Evolutionary conservation across 2,888 invertebrate genomes (phyloP), one percentile per base, ranked within the genome.

Genomic region (Tromatobia lineatoria): DNA sequence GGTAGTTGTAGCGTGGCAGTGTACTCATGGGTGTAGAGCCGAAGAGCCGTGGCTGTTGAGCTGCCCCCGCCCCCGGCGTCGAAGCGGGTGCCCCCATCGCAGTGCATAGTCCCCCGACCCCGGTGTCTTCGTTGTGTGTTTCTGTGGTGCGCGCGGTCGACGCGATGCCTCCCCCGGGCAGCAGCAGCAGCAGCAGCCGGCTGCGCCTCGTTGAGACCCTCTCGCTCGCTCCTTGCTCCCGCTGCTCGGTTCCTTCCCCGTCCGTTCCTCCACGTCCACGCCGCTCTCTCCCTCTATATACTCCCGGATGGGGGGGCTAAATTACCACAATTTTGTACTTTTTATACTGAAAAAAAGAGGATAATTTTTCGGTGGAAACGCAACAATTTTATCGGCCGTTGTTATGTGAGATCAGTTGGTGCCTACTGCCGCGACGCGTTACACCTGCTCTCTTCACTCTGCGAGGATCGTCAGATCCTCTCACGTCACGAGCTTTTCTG

Each of bases 241-340:
- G 29, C 66, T 15, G 29, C 64, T 69, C 23, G 74, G 57, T 54
- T 64, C 64, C 69, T 59, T 77, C 64, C 77, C 74, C 74, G 52
- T 52, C 73, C 70, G 74, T 52, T 71, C 64, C 71, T 57, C 82
- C 78, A 59, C 67, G 75, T 73, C 69, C 69, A 47, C 52, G n/a
- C 61, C 34, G 38, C 38, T 74, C 66, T n/a, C 61, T 59, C 69
- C 50, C 50, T 59, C 70, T 52, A 15, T 29, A 34, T 25, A 52
- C 57, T 52, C 50, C 74, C 79, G 89, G 91, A 89, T 91, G 92
- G 92, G 93, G 89, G 74, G 73, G 73, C 90, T 90, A 93, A 93
- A 93, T 93, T 93, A 92, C 93, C 92, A 93, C 93, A 92, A 93
- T 93, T 93, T 93, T 91, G 92, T 91, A 92, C 92, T 93, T 93